Evolutionary conservation across 2,888 invertebrate species (phyloP).

Genomic region (Acrocyrtus sp.): DNA sequence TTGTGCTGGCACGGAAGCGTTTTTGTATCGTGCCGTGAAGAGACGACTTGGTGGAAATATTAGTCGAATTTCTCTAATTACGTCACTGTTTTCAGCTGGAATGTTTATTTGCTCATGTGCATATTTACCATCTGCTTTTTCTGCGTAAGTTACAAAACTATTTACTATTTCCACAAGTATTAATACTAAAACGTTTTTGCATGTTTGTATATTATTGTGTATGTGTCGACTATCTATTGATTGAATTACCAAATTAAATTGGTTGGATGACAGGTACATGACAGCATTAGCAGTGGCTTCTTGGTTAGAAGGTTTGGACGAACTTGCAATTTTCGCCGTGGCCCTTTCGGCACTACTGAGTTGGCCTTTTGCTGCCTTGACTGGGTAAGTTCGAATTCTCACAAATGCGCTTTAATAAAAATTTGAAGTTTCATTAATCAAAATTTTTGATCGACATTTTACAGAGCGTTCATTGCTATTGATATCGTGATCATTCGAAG

Average conservation of each 20-base stretch:
- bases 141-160: constrained; percentile 75
- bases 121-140: constrained; percentile 94
- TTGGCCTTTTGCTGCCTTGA: constrained; percentile 97
- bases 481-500: constrained; percentile 81
- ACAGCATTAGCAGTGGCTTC: constrained; percentile 85
- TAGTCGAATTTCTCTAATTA: constrained; percentile 82
- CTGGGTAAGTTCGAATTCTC: constrained; percentile 80
- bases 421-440: constrained; percentile 5
- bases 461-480: constrained; percentile 81
- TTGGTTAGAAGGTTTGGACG: constrained; percentile 86
- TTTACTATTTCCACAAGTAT: background rate
- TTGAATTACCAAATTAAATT: background rate
- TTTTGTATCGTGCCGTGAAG: constrained; percentile 93
- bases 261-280: constrained; percentile 72
- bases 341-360: constrained; percentile 85
- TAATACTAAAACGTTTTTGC: background rate
- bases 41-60: constrained; percentile 90
- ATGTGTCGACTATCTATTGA: background rate
- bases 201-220: background rate
- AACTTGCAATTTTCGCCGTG: constrained; percentile 82
- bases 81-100: constrained; percentile 87
- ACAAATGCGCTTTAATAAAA: too few species aligned
- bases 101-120: constrained; percentile 90
- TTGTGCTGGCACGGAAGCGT: constrained; percentile 86
- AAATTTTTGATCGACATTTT: background rate